These are phyloP conservation scores for Sepiola atlantica DNA, from an alignment of 2,888 invertebrate genomes.

Conservation along the genomic window DNA sequence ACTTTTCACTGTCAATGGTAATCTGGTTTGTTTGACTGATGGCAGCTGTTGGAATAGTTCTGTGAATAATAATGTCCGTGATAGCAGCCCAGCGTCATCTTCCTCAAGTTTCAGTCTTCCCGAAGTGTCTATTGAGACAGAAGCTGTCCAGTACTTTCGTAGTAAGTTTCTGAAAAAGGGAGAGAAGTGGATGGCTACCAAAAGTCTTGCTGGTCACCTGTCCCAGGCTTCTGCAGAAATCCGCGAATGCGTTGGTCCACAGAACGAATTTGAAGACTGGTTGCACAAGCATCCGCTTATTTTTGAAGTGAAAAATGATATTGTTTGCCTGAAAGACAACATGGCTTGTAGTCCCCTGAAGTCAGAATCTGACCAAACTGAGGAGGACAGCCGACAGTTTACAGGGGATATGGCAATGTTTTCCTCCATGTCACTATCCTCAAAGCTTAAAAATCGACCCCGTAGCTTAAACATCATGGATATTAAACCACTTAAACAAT, in stretches of 20 bases:
- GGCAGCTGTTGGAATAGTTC: conserved; percentile 66
- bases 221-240: conserved; percentile 98
- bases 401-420: conserved; percentile 38
- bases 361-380: conserved; percentile 63
- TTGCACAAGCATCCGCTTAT: conserved; percentile 74
- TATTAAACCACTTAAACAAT: conserved; percentile 49
- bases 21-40: conserved; percentile 69
- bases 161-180: conserved; percentile 95
- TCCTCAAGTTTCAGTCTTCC: conserved; percentile 62
- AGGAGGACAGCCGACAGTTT: conserved; percentile 52
- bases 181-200: conserved; percentile 96
- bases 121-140: conserved; percentile 81
- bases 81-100: conserved; percentile 68
- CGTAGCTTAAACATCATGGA: conserved; percentile 47
- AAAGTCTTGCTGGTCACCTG: conserved; percentile 95
- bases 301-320: conserved; percentile 74
- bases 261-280: conserved; percentile 74
- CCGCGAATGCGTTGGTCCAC: conserved; percentile 78
- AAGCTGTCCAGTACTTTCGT: conserved; percentile 98
- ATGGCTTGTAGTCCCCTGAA: conserved; percentile 68
- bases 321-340: conserved; percentile 72
- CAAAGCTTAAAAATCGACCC: conserved; percentile 41
- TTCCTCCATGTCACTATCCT: not conserved
- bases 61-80: conserved; percentile 70
- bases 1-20: conserved; percentile 91